Conservation (phyloP, 2,888 invertebrate genomes). For the Orgyia antiqua region DNA sequence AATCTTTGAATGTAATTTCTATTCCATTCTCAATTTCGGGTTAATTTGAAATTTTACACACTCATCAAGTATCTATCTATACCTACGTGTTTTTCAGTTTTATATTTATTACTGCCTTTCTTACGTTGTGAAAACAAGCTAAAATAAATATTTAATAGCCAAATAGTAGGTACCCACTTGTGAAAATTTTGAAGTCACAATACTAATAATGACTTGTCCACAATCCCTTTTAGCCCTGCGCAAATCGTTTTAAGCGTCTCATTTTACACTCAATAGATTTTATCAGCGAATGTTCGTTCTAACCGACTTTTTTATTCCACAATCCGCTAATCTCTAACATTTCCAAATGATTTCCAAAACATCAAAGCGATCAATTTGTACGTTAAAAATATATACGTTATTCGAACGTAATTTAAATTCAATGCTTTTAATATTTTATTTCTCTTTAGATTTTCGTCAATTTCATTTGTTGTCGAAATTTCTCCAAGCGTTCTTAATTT, state of each 20-base stretch:
- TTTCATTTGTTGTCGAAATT: background rate
- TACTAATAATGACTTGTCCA: too few relatives aligned
- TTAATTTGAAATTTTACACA: too few relatives aligned
- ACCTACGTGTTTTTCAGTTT: too few relatives aligned
- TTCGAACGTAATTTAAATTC: slow-evolving; percentile 30
- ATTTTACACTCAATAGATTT: slow-evolving; percentile 27
- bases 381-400: slow-evolving; percentile 16
- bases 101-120: too few relatives aligned
- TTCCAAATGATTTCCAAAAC: slow-evolving; percentile 23
- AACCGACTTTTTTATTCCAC: slow-evolving; percentile 17
- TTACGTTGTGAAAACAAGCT: too few relatives aligned
- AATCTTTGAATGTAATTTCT: too few relatives aligned
- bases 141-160: too few relatives aligned
- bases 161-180: too few relatives aligned
- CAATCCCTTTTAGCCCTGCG: slow-evolving; percentile 11
- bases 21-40: too few relatives aligned
- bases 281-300: slow-evolving; percentile 16
- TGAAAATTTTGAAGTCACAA: too few relatives aligned
- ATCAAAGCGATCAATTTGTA: slow-evolving; percentile 39
- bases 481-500: background rate
- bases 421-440: slow-evolving; percentile 26
- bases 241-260: slow-evolving; percentile 24
- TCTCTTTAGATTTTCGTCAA: slow-evolving; percentile 13
- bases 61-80: too few relatives aligned
- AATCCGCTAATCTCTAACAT: slow-evolving; percentile 27